phyloP scores from a whole-genome alignment of 2,797 vertebrate genomes.

The Heteromormyrus szaboi region DNA sequence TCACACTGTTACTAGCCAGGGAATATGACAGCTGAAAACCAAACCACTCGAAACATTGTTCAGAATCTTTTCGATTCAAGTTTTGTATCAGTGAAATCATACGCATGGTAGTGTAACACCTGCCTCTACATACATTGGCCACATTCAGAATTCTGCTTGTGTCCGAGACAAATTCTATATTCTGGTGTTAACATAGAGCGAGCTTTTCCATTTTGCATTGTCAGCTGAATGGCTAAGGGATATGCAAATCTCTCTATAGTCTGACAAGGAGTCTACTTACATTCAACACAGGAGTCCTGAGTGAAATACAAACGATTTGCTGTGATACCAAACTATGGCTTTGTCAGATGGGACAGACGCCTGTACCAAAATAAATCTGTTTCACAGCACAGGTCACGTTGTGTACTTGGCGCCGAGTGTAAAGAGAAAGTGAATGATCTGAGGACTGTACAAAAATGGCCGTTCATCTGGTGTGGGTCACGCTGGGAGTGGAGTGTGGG shows the following conservation, averaged over 20 bases:
- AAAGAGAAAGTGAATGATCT: not conserved
- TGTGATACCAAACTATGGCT: conserved; percentile 11
- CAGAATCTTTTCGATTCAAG: not conserved
- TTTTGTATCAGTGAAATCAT: not conserved
- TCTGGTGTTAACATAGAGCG: not conserved
- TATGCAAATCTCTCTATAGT: not conserved
- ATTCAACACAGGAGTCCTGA: not conserved
- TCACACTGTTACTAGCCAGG: not conserved
- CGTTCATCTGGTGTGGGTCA: not conserved
- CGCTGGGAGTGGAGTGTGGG: not conserved
- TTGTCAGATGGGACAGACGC: not conserved
- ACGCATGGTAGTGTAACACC: not conserved
- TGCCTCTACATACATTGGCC: not conserved
- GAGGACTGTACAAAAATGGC: not conserved
- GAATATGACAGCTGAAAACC: not conserved
- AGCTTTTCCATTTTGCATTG: not conserved
- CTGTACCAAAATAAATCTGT: not conserved
- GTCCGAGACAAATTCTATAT: not conserved
- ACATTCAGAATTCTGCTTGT: not conserved
- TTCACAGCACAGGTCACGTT: not conserved
- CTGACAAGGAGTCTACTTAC: not conserved
- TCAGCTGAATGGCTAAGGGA: not conserved
- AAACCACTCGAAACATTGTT: not conserved
- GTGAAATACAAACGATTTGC: conserved; percentile 2
- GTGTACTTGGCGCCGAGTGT: not conserved